phyloP scores from a whole-genome alignment of 2,113 vertebrate species.

The Columba janthina region DNA sequence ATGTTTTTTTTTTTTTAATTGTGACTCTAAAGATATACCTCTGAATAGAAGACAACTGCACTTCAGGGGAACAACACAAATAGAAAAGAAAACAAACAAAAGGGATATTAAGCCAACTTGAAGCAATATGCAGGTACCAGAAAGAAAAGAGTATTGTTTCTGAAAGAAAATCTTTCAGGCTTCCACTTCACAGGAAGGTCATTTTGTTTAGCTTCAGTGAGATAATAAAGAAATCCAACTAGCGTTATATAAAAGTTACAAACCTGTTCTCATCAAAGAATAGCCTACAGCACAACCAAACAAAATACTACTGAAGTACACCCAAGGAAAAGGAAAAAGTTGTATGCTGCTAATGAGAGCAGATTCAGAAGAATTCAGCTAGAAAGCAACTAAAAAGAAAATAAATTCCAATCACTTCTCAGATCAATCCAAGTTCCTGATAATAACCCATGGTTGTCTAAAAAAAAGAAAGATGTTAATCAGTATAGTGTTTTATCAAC shows the following conservation, averaged over 20 bases:
- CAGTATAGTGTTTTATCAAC: neutral
- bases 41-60: neutral
- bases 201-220: neutral
- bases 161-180: constrained; percentile 23
- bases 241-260: constrained; percentile 4
- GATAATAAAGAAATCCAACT: constrained; percentile 51
- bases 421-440: neutral
- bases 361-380: neutral
- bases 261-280: constrained; percentile 35
- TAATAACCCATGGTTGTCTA: neutral
- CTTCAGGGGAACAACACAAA: neutral
- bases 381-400: neutral
- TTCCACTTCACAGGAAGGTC: neutral
- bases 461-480: neutral
- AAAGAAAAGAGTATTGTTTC: constrained; percentile 13
- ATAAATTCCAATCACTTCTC: neutral
- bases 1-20: neutral
- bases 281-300: neutral
- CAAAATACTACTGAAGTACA: neutral
- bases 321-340: neutral
- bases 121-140: neutral
- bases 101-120: neutral
- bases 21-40: neutral
- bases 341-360: neutral
- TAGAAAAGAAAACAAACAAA: neutral